Base-by-base conservation (phyloP, 2,113 vertebrate species). In the Salvator merianae region DNA sequence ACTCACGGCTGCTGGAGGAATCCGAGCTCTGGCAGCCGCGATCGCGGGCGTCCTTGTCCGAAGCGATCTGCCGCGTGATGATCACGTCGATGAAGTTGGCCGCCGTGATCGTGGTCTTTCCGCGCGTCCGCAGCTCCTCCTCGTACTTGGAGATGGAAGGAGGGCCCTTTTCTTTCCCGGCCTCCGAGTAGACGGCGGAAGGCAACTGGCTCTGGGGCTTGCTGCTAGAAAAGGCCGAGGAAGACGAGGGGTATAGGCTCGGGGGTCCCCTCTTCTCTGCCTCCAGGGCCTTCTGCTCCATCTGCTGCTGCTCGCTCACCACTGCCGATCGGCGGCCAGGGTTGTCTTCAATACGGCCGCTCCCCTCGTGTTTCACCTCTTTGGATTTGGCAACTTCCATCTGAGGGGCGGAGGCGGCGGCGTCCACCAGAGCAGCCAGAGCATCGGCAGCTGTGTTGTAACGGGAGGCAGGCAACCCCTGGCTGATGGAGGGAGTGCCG, bases 1-100 rank as follows among this genome's bases (percentile, higher is more conserved):
- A 97, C 98, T 95, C 95, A 99, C 99, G 95, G 94, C 97, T 99
- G 95, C 98, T 97, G 26, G 98, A 99, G 85, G 98, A 99, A 95
- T 99, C 98, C 3, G 98, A 99, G 92, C 98, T 98, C 91, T 99
- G 98, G 75, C 98, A 98, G 93, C 97, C 96, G 88, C 98, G 97
- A 83, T 99, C 99, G 80, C 98, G 95, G 1, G 96, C 96, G 93
- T 99, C 98, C 95, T 99, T 99, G 93, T 99, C 98, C 30, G 98
- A 97, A 81, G 98, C 98, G 84, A 99, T 99, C 94, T 99, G 98
- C 82, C 98, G 97, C 14, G 98, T 99, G 96, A 99, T 99, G 97
- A 99, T 99, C 95, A 99, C 98, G 88, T 99, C 98, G 84, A 99
- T 99, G 95, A 99, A 99, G 95, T 97, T 99, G 89, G 98, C 98